Evolutionary conservation across 1,140 invertebrate genomes (phyloP).

Genomic region (Philaenus spumarius): DNA sequence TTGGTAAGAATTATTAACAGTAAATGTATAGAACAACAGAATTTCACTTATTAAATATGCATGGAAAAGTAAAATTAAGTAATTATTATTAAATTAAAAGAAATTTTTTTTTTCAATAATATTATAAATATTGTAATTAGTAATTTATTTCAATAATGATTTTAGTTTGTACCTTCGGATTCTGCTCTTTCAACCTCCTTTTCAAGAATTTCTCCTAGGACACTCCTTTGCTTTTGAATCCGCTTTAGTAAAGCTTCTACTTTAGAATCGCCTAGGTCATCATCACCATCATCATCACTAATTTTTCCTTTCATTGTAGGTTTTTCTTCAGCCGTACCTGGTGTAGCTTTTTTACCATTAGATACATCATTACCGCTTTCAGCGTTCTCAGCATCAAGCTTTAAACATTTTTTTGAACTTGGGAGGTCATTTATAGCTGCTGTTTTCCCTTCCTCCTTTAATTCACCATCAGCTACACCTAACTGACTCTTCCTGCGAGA

Average conservation of each 20-base stretch:
- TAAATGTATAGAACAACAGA: no score
- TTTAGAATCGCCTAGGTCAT: constrained; percentile 33
- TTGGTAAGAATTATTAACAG: no score
- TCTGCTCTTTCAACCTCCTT: constrained; percentile 44
- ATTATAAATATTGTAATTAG: no score
- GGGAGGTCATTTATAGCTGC: neutral
- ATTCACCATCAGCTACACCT: constrained; percentile 3
- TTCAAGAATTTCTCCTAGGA: constrained; percentile 59
- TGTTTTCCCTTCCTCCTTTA: constrained; percentile 15
- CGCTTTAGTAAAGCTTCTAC: constrained; percentile 54
- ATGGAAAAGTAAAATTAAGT: no score
- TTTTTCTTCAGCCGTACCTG: constrained; percentile 24
- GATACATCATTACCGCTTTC: neutral
- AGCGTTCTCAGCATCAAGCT: neutral
- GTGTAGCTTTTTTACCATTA: neutral
- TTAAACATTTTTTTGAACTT: constrained; percentile 13
- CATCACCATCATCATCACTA: constrained; percentile 46
- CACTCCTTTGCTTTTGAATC: constrained; percentile 58
- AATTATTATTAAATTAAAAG: no score
- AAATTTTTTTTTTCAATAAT: no score
- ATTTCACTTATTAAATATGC: no score
- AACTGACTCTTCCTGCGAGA: neutral
- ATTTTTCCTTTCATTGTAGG: constrained; percentile 32
- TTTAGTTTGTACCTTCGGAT: constrained; percentile 2
- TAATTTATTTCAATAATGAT: neutral